Evolutionary conservation across 1,140 invertebrate genomes (phyloP).

Genomic region (Drosophila ambigua): DNA sequence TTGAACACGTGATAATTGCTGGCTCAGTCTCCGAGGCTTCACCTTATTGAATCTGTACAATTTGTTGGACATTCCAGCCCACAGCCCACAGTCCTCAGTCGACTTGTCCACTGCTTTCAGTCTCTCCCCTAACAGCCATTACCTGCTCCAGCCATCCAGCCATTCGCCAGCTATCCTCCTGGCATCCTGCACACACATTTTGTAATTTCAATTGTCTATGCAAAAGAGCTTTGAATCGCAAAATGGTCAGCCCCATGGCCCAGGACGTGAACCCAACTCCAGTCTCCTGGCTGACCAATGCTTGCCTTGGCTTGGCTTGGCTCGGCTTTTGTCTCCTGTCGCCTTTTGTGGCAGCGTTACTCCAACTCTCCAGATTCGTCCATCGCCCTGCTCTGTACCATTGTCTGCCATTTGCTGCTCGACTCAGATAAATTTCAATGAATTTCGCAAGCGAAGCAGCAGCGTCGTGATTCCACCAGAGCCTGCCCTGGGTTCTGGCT

Average conservation of each 20-base stretch:
- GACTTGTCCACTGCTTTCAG: background rate
- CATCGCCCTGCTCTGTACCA: slow-evolving; percentile 10
- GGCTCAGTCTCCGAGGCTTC: slow-evolving; percentile 20
- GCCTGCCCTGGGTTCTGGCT: slow-evolving; percentile 40
- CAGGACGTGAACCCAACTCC: slow-evolving; percentile 1
- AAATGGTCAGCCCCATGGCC: slow-evolving; percentile 55
- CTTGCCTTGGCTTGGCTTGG: slow-evolving; percentile 47
- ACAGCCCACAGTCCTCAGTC: background rate
- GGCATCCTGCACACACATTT: background rate
- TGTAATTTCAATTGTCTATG: slow-evolving; percentile 80
- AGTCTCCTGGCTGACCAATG: slow-evolving; percentile 36
- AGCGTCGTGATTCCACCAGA: slow-evolving; percentile 21
- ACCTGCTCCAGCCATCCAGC: slow-evolving; percentile 24
- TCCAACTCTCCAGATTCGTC: slow-evolving; percentile 10
- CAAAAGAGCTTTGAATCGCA: slow-evolving; percentile 71
- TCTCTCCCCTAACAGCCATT: background rate
- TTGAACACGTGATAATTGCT: slow-evolving; percentile 64
- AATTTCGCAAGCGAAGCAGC: slow-evolving; percentile 70
- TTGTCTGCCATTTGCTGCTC: slow-evolving; percentile 48
- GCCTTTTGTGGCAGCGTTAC: slow-evolving; percentile 49
- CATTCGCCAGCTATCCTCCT: background rate
- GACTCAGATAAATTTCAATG: slow-evolving; percentile 77
- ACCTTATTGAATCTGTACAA: slow-evolving; percentile 79
- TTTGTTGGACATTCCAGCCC: slow-evolving; percentile 59
- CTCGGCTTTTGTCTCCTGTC: slow-evolving; percentile 67